phyloP scores from a whole-genome alignment of 2,888 invertebrate genomes.

The Morpho helenor region DNA sequence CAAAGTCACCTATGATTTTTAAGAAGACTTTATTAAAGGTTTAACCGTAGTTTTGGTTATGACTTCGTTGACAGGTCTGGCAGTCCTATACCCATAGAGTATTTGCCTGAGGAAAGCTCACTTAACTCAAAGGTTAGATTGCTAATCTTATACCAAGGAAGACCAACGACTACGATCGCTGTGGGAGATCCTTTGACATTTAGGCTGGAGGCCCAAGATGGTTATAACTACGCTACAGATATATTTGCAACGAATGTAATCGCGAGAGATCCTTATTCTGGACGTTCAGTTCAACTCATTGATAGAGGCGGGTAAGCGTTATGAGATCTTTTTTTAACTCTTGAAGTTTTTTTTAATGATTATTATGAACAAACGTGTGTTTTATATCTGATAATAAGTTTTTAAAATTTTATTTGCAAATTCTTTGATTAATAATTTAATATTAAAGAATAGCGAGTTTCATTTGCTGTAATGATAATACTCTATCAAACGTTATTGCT shows the following conservation, averaged over 20 bases:
- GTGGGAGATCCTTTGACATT: conserved; percentile 95
- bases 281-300: conserved; percentile 92
- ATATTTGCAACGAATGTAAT: conserved; percentile 96
- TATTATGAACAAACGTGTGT: neutral
- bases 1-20: conserved; percentile 48
- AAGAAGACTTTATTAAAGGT: conserved; percentile 37
- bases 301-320: conserved; percentile 89
- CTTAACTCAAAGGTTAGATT: conserved; percentile 92
- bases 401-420: too few relatives aligned
- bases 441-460: too few relatives aligned
- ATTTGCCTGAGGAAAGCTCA: conserved; percentile 94
- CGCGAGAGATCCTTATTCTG: conserved; percentile 94
- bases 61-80: conserved; percentile 85
- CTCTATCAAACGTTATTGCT: too few relatives aligned
- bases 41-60: conserved; percentile 71
- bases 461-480: too few relatives aligned
- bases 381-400: too few relatives aligned
- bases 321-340: neutral
- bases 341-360: neutral
- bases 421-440: neutral
- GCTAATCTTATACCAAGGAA: conserved; percentile 91
- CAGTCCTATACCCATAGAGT: conserved; percentile 95
- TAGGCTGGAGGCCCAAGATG: conserved; percentile 92
- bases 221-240: conserved; percentile 92
- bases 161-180: conserved; percentile 95